Conservation (phyloP, 2,888 invertebrate genomes). For the Protophormia terraenovae region DNA sequence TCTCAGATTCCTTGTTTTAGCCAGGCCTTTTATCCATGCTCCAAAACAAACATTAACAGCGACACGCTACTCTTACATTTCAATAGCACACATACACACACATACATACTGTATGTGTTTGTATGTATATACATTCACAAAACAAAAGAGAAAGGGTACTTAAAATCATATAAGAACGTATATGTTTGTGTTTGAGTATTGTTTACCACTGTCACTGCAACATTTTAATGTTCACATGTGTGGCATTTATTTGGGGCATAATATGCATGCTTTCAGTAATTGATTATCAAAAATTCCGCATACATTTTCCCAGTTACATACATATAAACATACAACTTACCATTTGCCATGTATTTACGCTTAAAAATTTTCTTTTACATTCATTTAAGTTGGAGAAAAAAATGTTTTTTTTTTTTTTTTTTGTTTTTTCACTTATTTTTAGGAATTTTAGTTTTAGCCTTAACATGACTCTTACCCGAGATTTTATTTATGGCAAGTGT, state of each 20-base stretch:
- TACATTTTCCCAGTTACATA: constrained; percentile 17
- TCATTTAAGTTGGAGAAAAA: neutral
- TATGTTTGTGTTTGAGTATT: neutral
- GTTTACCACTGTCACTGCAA: constrained; percentile 32
- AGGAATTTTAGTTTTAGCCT: neutral
- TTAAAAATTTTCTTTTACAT: neutral
- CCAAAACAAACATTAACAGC: constrained; percentile 8
- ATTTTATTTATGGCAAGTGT: constrained; percentile 8
- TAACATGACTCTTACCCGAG: neutral
- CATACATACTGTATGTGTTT: no score
- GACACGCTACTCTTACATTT: constrained; percentile 24
- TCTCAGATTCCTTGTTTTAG: neutral
- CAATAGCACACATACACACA: neutral
- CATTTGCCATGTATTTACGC: constrained; percentile 12
- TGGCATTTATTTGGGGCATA: constrained; percentile 47
- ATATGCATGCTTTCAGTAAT: constrained; percentile 55
- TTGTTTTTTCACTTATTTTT: neutral
- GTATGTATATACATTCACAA: no score
- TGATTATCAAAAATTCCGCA: constrained; percentile 58
- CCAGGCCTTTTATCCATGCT: neutral
- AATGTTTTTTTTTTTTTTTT: neutral
- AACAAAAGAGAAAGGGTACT: neutral
- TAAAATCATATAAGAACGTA: neutral
- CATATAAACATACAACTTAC: neutral
- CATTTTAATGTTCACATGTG: constrained; percentile 52